Base-by-base conservation (phyloP, 1,140 invertebrate species). In the Heterodera schachtii region DNA sequence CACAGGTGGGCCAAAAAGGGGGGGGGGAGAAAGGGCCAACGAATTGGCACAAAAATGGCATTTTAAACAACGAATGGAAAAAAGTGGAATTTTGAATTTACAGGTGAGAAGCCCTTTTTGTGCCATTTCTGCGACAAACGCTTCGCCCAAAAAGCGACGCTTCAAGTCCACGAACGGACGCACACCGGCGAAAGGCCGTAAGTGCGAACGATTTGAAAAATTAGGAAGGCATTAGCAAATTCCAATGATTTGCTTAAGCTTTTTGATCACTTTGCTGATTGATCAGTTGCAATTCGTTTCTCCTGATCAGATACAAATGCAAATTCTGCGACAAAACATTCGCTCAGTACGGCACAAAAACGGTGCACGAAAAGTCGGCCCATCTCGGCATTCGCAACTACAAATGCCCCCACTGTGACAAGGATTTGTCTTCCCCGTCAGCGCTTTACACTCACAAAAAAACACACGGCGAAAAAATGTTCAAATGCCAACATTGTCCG, bases 181-280 rank as follows among this genome's bases (percentile, higher is more conserved):
- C 96, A 97, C 90, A 94, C 94, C 21, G 94, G 94, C 66, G 95
- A 95, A 88, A 92, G 94, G 82, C 94, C 94, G 2, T 94, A 94
- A 89, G 92, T 92, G 52, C 94, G 87, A 92, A 92, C 2, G 92
- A 93, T n/a, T 77, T 11, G 19, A 21, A 21, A 3, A 21, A 47
- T 70, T 73, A 31, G 41, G 31, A 31, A 31, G 31, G 31, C 31
- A 31, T 31, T 31, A 31, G 31, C 31, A 31, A 31, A 31, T 31
- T 31, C 31, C 31, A 31, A 31, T 31, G 31, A 31, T 31, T 31
- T 1, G 31, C 31, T 31, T 31, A 31, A 31, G 31, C 31, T 1
- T 31, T 31, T 31, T 31, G 31, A 31, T 31, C 31, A 31, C 31
- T 31, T 31, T 31, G 31, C 31, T 31, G 31, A 31, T 31, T 31